Percentiles rank a stretch among this genome's conserved stretches.
phyloP scores from a whole-genome alignment of 2,888 invertebrate genomes.

The Pseudeuparius sepicola region DNA sequence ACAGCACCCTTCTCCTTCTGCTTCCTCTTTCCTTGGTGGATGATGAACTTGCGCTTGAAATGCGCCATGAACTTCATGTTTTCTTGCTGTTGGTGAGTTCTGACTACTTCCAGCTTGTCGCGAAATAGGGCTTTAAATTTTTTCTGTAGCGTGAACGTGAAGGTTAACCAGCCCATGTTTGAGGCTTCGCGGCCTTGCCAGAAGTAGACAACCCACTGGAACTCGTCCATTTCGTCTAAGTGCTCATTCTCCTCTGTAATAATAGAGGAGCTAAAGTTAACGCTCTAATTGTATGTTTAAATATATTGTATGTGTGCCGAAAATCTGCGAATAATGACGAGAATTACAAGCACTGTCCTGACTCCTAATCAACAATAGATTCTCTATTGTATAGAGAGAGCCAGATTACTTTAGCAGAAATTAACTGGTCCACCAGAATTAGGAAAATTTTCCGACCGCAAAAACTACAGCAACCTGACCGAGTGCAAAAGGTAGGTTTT shows the following conservation, averaged over 20 bases:
- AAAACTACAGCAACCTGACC: no score
- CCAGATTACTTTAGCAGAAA: no score
- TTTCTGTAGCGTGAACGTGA: slow-evolving; percentile 92
- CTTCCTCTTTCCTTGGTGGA: slow-evolving; percentile 75
- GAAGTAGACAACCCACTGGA: slow-evolving; percentile 97
- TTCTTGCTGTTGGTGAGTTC: slow-evolving; percentile 98
- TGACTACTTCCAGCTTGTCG: slow-evolving; percentile 85
- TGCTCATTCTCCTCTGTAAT: slow-evolving; percentile 37
- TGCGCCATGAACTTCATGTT: slow-evolving; percentile 97
- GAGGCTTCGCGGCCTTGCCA: slow-evolving; percentile 97
- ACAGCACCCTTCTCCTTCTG: slow-evolving; percentile 47
- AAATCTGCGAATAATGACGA: no score
- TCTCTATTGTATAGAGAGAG: no score
- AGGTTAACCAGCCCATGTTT: slow-evolving; percentile 99
- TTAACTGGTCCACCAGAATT: no score
- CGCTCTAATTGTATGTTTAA: no score
- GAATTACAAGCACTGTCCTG: no score
- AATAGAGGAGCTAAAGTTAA: no score
- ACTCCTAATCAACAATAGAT: no score
- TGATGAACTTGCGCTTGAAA: slow-evolving; percentile 89
- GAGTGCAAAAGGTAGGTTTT: no score
- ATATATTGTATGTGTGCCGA: no score
- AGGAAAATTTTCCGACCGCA: no score
- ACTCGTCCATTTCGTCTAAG: slow-evolving; percentile 37
- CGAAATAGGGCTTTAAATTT: slow-evolving; percentile 83